A percentile compares a stretch with the other conserved stretches of the same genome.
These are phyloP conservation scores for Abscondita cerata DNA, from an alignment of 2,888 invertebrate species.

Conservation along the genomic window DNA sequence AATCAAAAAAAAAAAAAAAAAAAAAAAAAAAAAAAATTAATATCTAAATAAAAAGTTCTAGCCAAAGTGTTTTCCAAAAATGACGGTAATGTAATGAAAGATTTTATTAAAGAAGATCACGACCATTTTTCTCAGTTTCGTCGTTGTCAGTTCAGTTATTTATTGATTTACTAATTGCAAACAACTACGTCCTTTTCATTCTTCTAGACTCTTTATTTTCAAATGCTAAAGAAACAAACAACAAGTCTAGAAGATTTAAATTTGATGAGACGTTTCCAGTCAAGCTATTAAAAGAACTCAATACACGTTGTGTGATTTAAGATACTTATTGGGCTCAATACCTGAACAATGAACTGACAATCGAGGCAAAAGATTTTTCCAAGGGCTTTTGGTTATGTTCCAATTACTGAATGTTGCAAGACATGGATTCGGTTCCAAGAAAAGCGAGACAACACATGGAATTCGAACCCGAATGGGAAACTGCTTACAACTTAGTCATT, in stretches of 20 bases:
- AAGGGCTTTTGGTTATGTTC: constrained; percentile 82
- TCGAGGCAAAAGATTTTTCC: constrained; percentile 86
- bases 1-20: too few species aligned
- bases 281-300: constrained; percentile 87
- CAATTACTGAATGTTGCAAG: constrained; percentile 93
- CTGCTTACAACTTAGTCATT: constrained; percentile 96
- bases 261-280: constrained; percentile 79
- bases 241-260: constrained; percentile 70
- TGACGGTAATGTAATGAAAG: constrained; percentile 84
- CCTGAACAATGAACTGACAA: constrained; percentile 81
- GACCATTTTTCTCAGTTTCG: constrained; percentile 95
- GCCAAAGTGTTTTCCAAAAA: constrained; percentile 87
- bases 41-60: constrained; percentile 85
- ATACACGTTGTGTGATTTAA: constrained; percentile 89
- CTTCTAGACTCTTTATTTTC: constrained; percentile 90
- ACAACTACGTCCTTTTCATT: constrained; percentile 89
- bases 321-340: constrained; percentile 87
- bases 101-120: constrained; percentile 96
- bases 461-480: constrained; percentile 99
- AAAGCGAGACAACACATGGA: constrained; percentile 97
- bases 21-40: too few species aligned
- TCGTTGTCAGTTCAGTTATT: constrained; percentile 95
- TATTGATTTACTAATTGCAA: constrained; percentile 89
- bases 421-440: constrained; percentile 78
- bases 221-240: constrained; percentile 81